Base-by-base conservation (phyloP, 2,113 vertebrate species). In the Platichthys flesus region DNA sequence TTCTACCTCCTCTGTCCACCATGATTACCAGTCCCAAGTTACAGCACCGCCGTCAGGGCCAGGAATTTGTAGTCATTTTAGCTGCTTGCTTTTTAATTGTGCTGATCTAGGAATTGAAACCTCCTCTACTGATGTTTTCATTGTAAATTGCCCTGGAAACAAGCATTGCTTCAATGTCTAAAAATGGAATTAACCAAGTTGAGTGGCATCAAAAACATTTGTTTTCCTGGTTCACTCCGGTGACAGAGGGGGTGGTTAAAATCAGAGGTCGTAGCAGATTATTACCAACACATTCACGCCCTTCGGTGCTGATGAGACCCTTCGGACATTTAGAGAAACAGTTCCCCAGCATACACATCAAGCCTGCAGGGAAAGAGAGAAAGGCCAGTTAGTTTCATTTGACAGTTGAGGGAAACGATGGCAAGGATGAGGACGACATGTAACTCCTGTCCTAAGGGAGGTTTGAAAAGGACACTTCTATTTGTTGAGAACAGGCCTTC, bases 261-360 rank as follows among this genome's bases (percentile, higher is more conserved):
- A 58, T 24, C 2, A 63, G 9, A 42, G 3, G 16, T 62, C 2
- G 71, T 3, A 7, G 70, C 0, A 49, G 54, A 61, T 78, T 13
- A 26, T 90, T 91, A 92, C 91, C 91, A 9, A 0, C 0, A 70
- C 89, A 90, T 0, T 0, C 26, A 28, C 26, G 26, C 26, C 26
- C 26, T 0, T 0, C 0, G 6, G 5, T 0, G 9, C 0, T 0
- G 0, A 0, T 1, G 3, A 5, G 61, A 7, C 90, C 89, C 0
- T 0, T 0, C 0, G 0, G 0, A 72, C 84, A 81, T 0, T 0
- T 0, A 0, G 0, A 3, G 8, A 1, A 1, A 67, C 5, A 4
- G 7, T 13, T 72, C 16, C 18, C 9, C 74, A 83, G 9, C 4
- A 59, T 18, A 62, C 20, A 80, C 37, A 74, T 28, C 3, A 87